Percentiles rank a stretch among this genome's conserved stretches.
Evolutionary conservation across 2,797 vertebrate species (phyloP).

Genomic region (Liasis olivaceus): DNA sequence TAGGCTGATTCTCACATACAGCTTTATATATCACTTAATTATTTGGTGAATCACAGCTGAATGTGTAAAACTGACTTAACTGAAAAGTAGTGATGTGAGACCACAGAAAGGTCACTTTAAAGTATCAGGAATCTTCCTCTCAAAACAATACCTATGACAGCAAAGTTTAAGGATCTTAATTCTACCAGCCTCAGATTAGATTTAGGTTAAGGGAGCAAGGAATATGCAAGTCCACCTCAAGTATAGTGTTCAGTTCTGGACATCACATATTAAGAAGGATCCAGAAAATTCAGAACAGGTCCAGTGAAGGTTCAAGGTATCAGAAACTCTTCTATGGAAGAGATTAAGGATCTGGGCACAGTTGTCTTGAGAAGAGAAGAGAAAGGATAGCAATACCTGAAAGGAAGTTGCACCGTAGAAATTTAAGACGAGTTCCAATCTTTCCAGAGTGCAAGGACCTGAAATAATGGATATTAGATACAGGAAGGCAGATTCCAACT

Average conservation of each 20-base stretch:
- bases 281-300: background rate
- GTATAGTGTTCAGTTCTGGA: background rate
- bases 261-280: background rate
- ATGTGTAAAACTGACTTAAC: background rate
- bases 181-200: background rate
- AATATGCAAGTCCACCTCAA: background rate
- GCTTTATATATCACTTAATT: background rate
- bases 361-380: background rate
- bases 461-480: background rate
- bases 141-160: background rate
- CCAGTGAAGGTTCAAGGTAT: background rate
- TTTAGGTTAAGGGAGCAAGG: background rate
- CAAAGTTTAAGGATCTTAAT: too few relatives aligned
- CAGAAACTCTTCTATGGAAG: background rate
- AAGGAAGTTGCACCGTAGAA: background rate
- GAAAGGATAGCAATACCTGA: background rate
- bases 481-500: background rate
- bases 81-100: background rate
- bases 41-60: background rate
- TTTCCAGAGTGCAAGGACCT: background rate
- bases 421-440: background rate
- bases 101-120: background rate
- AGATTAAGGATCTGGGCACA: background rate
- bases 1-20: background rate
- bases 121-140: background rate